Conservation (phyloP, 2,113 vertebrate species). For the Maccullochella peelii region DNA sequence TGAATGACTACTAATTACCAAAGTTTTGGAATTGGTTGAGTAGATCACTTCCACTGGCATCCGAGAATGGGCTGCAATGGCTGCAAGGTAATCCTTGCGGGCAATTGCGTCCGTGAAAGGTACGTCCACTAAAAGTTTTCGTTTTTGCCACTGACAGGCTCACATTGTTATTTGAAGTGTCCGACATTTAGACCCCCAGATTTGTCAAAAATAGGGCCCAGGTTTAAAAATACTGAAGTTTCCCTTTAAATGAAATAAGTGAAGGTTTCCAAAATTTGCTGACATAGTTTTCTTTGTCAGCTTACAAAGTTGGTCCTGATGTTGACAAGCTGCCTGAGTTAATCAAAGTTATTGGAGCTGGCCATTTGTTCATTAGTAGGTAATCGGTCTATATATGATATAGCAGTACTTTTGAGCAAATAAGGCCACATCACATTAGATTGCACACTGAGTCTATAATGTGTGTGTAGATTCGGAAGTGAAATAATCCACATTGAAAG, state of each 20-base stretch:
- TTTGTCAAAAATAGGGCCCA: too few species aligned
- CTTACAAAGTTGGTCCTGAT: neutral
- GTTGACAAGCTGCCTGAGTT: neutral
- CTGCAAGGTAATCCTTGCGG: too few species aligned
- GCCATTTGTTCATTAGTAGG: neutral
- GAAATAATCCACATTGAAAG: neutral
- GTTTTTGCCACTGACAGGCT: too few species aligned
- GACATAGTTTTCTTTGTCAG: neutral
- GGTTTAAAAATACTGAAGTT: too few species aligned
- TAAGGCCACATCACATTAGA: neutral
- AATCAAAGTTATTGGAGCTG: neutral
- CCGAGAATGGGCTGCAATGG: too few species aligned
- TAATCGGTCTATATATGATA: neutral
- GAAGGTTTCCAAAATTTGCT: neutral
- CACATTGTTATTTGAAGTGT: too few species aligned
- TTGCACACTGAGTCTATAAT: neutral
- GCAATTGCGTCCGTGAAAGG: too few species aligned
- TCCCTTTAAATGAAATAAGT: slow-evolving; percentile 1
- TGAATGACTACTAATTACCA: too few species aligned
- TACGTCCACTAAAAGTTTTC: too few species aligned
- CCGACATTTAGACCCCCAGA: too few species aligned
- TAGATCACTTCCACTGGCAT: too few species aligned
- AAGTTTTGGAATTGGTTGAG: too few species aligned
- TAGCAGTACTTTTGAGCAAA: neutral
- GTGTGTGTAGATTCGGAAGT: neutral